phyloP scores from a whole-genome alignment of 2,113 vertebrate species.

The Catharus minimus region DNA sequence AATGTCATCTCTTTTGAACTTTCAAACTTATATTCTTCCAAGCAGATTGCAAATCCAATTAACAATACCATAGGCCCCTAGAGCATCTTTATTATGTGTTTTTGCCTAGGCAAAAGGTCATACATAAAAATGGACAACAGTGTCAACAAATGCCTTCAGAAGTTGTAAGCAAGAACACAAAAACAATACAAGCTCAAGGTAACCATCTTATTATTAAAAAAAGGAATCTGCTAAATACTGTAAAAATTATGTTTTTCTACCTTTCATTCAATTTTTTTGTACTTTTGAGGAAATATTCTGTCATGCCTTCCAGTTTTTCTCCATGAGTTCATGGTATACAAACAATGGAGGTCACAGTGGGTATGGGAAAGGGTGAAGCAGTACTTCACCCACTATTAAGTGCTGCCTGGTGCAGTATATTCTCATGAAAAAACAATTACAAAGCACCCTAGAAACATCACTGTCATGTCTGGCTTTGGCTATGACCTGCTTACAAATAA shows the following conservation, averaged over 20 bases:
- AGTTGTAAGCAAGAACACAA: neutral
- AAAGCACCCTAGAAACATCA: neutral
- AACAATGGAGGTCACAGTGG: neutral
- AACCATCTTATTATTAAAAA: neutral
- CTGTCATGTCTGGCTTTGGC: neutral
- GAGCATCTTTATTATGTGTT: neutral
- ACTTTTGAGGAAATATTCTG: neutral
- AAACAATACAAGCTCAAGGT: neutral
- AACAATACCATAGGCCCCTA: fast-evolving
- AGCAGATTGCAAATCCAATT: neutral
- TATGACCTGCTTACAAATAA: neutral
- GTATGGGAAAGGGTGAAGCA: neutral
- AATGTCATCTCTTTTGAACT: neutral
- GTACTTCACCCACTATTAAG: neutral
- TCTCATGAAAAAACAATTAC: neutral
- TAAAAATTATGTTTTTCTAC: neutral
- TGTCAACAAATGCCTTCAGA: neutral
- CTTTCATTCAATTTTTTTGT: neutral
- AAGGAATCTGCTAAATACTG: neutral
- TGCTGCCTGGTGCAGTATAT: neutral
- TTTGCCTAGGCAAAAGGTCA: neutral
- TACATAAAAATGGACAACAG: neutral
- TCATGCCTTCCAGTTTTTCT: neutral
- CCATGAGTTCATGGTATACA: neutral
- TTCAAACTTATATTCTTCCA: neutral